These are phyloP conservation scores for Nibea coibor DNA, from an alignment of 2,113 vertebrate genomes.

Conservation along the genomic window DNA sequence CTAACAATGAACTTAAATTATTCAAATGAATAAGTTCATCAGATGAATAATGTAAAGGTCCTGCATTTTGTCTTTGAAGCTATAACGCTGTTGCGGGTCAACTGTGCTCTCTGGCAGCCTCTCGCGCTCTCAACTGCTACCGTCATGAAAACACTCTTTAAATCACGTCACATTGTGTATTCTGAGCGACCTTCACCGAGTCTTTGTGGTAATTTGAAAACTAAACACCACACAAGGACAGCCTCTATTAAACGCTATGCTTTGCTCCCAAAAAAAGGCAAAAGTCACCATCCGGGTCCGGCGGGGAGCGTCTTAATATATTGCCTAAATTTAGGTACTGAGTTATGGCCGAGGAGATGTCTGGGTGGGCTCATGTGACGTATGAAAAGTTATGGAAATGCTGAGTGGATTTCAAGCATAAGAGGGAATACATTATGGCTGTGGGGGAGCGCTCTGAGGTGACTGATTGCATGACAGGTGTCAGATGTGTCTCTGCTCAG, in stretches of 20 bases:
- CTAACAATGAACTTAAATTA: conserved; percentile 14
- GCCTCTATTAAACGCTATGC: conserved; percentile 61
- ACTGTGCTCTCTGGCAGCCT: conserved; percentile 35
- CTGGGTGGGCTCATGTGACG: conserved; percentile 83
- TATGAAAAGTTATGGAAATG: conserved; percentile 84
- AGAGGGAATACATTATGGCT: conserved; percentile 87
- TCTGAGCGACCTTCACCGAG: conserved; percentile 65
- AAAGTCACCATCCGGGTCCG: conserved; percentile 66
- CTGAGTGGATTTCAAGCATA: conserved; percentile 84
- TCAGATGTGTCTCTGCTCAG: conserved; percentile 85
- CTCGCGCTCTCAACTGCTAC: conserved; percentile 10
- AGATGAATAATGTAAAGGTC: conserved; percentile 5
- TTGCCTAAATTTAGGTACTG: conserved; percentile 87
- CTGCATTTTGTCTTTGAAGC: conserved; percentile 27
- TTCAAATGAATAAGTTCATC: neutral
- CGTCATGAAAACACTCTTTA: conserved; percentile 55
- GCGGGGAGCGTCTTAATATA: conserved; percentile 77
- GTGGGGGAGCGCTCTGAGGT: conserved; percentile 88
- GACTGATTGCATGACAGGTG: conserved; percentile 93
- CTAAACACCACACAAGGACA: conserved; percentile 65
- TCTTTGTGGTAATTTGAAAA: conserved; percentile 74
- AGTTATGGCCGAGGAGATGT: conserved; percentile 80
- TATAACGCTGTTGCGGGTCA: conserved; percentile 6
- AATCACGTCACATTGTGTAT: conserved; percentile 74
- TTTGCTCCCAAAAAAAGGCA: conserved; percentile 81